A percentile compares a stretch with the other conserved stretches of the same genome.
These are phyloP conservation scores for Syrrhaptes paradoxus DNA, from an alignment of 2,113 vertebrate genomes.

Conservation along the genomic window DNA sequence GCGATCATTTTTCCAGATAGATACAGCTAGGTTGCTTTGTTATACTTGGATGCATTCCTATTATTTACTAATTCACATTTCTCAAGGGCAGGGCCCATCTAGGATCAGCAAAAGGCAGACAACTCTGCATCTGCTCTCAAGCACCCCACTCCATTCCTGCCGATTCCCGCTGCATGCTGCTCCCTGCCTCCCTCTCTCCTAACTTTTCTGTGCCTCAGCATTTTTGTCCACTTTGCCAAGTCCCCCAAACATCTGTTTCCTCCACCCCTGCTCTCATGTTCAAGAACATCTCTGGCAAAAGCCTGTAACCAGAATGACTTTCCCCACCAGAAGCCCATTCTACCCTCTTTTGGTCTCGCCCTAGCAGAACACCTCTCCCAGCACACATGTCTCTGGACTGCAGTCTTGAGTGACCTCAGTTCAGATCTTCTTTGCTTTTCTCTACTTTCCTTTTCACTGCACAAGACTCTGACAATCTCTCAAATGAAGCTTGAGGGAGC, in stretches of 20 bases:
- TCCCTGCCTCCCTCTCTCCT: neutral
- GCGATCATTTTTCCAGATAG: conserved; percentile 14
- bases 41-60: neutral
- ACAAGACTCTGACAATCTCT: neutral
- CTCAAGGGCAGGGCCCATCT: neutral
- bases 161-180: neutral
- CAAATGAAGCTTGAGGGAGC: neutral
- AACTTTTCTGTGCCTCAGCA: neutral
- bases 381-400: neutral
- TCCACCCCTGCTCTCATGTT: neutral
- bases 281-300: conserved; percentile 42
- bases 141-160: neutral
- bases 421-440: neutral
- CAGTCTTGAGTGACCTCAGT: neutral
- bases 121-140: neutral
- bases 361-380: neutral
- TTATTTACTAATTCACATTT: neutral
- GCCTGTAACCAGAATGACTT: neutral
- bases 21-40: neutral
- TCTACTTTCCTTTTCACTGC: neutral
- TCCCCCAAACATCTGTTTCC: conserved; percentile 45
- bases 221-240: conserved; percentile 47
- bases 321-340: neutral
- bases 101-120: neutral
- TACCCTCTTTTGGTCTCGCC: neutral